Evolutionary conservation across 2,113 vertebrate genomes (phyloP).

Genomic region (Pardalotus punctatus): DNA sequence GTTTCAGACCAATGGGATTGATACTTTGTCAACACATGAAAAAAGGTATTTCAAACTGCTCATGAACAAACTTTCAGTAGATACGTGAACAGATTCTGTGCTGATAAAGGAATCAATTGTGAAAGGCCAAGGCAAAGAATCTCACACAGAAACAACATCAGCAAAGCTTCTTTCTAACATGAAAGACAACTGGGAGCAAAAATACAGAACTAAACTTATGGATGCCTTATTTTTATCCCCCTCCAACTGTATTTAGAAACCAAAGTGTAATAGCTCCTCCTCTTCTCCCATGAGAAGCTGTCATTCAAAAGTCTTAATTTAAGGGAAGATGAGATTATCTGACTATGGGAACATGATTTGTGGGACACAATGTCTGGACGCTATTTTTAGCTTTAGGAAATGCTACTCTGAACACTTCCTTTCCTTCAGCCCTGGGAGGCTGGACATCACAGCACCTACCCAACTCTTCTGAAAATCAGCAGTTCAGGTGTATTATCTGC

Average conservation of each 20-base stretch:
- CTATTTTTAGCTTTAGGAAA: not conserved
- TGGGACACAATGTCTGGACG: not conserved
- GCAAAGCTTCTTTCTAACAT: not conserved
- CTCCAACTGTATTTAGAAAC: not conserved
- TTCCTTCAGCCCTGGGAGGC: not conserved
- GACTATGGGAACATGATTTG: not conserved
- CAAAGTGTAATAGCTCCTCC: not conserved
- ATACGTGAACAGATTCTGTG: not conserved
- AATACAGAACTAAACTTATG: not conserved
- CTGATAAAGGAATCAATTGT: not conserved
- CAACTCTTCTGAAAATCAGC: not conserved
- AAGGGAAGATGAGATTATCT: not conserved
- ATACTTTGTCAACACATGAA: not conserved
- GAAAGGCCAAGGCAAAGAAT: not conserved
- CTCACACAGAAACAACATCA: not conserved
- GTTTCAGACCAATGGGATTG: not conserved
- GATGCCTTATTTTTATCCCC: not conserved
- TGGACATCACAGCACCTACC: not conserved
- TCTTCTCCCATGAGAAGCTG: not conserved
- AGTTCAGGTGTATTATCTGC: not conserved
- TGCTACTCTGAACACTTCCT: not conserved
- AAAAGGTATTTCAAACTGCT: not conserved
- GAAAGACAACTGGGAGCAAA: not conserved
- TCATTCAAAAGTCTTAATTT: not conserved
- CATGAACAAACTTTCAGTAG: not conserved